These are phyloP conservation scores for Phanerotoma sp. DNA, from an alignment of 2,888 invertebrate genomes.

Conservation along the genomic window DNA sequence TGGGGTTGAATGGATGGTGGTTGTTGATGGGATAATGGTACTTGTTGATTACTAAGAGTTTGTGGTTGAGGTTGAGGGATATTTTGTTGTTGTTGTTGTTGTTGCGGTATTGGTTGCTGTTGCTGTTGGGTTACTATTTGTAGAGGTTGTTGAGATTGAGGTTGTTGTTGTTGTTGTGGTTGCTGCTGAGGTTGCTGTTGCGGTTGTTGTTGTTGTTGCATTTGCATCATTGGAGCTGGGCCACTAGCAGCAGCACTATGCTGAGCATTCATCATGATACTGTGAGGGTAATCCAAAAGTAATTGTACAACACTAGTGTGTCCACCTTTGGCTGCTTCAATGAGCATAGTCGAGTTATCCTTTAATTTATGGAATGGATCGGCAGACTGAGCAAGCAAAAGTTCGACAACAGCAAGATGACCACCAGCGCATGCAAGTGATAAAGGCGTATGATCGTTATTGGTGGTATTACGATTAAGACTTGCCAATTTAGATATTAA, in stretches of 20 bases:
- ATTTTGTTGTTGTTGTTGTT: constrained; percentile 56
- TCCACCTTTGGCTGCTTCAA: constrained; percentile 97
- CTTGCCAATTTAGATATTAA: constrained; percentile 85
- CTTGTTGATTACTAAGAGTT: constrained; percentile 34
- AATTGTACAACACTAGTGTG: constrained; percentile 95
- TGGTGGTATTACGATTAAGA: constrained; percentile 85
- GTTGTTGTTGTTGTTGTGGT: constrained; percentile 30
- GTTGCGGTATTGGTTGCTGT: constrained; percentile 52
- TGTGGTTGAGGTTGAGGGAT: constrained; percentile 45
- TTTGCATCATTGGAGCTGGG: constrained; percentile 46
- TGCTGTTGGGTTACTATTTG: constrained; percentile 52
- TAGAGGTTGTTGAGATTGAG: constrained; percentile 43
- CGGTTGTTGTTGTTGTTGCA: constrained; percentile 43
- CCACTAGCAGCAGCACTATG: constrained; percentile 48
- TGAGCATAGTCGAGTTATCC: constrained; percentile 98
- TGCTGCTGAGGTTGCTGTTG: constrained; percentile 32
- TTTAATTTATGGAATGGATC: constrained; percentile 96
- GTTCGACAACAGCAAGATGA: constrained; percentile 89
- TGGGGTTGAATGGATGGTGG: constrained; percentile 57
- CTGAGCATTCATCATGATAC: constrained; percentile 69
- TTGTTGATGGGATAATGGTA: constrained; percentile 54
- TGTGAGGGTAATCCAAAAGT: constrained; percentile 91
- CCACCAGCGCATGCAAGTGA: constrained; percentile 97
- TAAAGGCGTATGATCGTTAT: constrained; percentile 96
- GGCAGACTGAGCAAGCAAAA: constrained; percentile 86